These are phyloP conservation scores for Karalla daura DNA, from an alignment of 2,797 vertebrate species.

Conservation along the genomic window DNA sequence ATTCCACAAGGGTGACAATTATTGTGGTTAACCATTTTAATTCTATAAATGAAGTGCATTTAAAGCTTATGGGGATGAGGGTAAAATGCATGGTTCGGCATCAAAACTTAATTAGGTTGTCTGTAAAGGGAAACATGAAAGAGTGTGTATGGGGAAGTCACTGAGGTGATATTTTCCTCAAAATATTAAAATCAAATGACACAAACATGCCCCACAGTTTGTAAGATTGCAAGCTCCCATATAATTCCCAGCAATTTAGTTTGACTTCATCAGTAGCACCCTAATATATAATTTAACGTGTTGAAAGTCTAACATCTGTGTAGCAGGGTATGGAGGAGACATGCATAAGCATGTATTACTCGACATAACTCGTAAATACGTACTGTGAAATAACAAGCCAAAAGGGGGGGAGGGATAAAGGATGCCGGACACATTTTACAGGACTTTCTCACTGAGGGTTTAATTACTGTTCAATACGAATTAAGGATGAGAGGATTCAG, in stretches of 20 bases:
- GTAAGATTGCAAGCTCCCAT: neutral
- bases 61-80: slow-evolving; percentile 45
- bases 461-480: slow-evolving; percentile 68
- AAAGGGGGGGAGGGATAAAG: neutral
- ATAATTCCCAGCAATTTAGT: slow-evolving; percentile 5
- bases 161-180: slow-evolving; percentile 16
- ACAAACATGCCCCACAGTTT: slow-evolving; percentile 4
- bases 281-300: slow-evolving; percentile 34
- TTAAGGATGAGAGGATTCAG: slow-evolving; percentile 67
- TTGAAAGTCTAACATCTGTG: slow-evolving; percentile 30
- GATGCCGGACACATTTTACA: slow-evolving; percentile 24
- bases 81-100: slow-evolving; percentile 59
- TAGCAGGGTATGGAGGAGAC: slow-evolving; percentile 19
- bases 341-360: slow-evolving; percentile 15
- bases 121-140: slow-evolving; percentile 28
- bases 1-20: slow-evolving; percentile 33
- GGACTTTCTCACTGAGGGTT: slow-evolving; percentile 60
- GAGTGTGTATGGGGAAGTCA: slow-evolving; percentile 7
- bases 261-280: neutral
- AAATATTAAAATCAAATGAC: slow-evolving; percentile 9
- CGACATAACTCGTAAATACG: slow-evolving; percentile 9
- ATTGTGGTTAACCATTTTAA: slow-evolving; percentile 34
- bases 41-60: slow-evolving; percentile 47
- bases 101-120: slow-evolving; percentile 51
- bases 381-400: slow-evolving; percentile 8